A percentile compares a stretch with the other conserved stretches of the same genome.
Evolutionary conservation across 2,113 vertebrate species (phyloP).

Genomic region (Danio rerio): DNA sequence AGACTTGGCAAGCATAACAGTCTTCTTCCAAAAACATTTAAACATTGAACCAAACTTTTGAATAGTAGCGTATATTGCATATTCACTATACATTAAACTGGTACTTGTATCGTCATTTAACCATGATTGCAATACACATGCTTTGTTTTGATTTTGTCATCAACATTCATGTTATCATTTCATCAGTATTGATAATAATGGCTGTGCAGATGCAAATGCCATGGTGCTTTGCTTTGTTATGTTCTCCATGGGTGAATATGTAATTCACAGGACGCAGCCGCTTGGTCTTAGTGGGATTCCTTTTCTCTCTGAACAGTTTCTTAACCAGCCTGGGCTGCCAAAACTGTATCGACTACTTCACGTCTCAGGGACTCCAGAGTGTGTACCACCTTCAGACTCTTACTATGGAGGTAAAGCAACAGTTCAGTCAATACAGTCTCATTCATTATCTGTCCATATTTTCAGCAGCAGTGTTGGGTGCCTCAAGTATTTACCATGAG

Average conservation of each 20-base stretch:
- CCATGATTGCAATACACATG: neutral
- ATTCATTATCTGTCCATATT: neutral
- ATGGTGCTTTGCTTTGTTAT: conserved; percentile 42
- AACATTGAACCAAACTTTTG: neutral
- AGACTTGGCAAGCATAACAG: neutral
- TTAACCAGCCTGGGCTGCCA: conserved; percentile 96
- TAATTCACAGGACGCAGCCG: conserved; percentile 54
- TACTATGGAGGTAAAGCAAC: conserved; percentile 90
- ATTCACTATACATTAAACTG: neutral
- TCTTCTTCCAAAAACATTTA: neutral
- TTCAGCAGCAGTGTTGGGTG: too few relatives aligned
- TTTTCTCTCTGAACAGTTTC: conserved; percentile 89
- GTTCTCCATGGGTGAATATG: conserved; percentile 54
- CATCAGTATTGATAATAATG: neutral
- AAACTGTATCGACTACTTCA: conserved; percentile 98
- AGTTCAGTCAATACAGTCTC: neutral
- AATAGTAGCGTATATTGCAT: neutral
- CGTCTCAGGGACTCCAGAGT: conserved; percentile 94
- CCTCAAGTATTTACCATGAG: too few relatives aligned
- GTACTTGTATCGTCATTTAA: neutral
- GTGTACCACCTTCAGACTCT: conserved; percentile 97
- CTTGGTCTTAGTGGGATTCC: conserved; percentile 74
- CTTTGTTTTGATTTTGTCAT: neutral
- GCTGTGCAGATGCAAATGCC: conserved; percentile 27
- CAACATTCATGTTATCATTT: neutral